phyloP scores from a whole-genome alignment of 2,797 vertebrate species.

The Eleutherodactylus coqui region DNA sequence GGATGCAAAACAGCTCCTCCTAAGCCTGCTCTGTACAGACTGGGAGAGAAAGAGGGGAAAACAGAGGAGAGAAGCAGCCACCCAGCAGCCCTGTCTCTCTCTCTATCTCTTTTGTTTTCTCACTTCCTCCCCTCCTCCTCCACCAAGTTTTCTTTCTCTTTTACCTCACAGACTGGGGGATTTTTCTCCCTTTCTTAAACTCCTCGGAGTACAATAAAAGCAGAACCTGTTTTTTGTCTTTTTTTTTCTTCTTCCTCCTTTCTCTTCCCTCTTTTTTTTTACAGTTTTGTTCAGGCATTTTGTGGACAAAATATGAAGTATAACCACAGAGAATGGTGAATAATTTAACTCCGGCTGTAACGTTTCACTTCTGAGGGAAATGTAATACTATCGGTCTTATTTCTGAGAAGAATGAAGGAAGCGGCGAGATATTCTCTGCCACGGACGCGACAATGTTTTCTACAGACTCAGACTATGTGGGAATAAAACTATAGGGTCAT shows the following conservation, averaged over 20 bases:
- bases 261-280: slow-evolving; percentile 70
- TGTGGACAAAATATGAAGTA: neutral
- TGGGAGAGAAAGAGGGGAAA: slow-evolving; percentile 64
- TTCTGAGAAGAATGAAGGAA: neutral
- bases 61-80: slow-evolving; percentile 66
- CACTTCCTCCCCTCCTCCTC: slow-evolving; percentile 72
- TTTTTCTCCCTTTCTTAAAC: slow-evolving; percentile 62
- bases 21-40: slow-evolving; percentile 68
- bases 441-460: neutral
- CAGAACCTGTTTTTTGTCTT: slow-evolving; percentile 60
- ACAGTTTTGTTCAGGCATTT: slow-evolving; percentile 69
- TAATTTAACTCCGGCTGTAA: neutral
- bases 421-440: neutral
- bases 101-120: slow-evolving; percentile 76
- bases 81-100: slow-evolving; percentile 73
- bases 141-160: slow-evolving; percentile 74
- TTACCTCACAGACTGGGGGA: slow-evolving; percentile 64
- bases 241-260: slow-evolving; percentile 69
- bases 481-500: neutral
- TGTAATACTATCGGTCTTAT: too few species aligned
- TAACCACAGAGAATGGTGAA: neutral
- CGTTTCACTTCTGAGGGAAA: neutral
- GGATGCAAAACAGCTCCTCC: slow-evolving; percentile 81
- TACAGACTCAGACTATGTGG: neutral
- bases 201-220: slow-evolving; percentile 67